These are phyloP conservation scores for Agrotis clavis DNA, from an alignment of 2,888 invertebrate genomes.

Conservation along the genomic window DNA sequence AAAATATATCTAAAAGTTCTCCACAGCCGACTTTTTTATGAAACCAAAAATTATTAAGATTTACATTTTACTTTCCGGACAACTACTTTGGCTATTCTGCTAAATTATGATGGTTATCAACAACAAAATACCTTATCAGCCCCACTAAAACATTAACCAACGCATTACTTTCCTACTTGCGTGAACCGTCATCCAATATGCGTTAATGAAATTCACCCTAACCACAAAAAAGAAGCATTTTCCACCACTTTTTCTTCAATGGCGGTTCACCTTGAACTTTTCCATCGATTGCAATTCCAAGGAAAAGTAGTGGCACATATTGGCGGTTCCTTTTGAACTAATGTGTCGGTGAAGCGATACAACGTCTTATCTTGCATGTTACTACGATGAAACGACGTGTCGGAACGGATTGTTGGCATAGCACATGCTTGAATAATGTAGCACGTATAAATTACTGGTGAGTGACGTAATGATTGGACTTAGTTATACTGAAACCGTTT, in stretches of 20 bases:
- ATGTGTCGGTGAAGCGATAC: constrained; percentile 44
- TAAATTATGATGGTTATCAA: constrained; percentile 18
- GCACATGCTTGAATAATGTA: constrained; percentile 32
- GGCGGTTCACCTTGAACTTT: constrained; percentile 68
- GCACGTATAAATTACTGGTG: constrained; percentile 3
- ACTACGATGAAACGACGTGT: constrained; percentile 32
- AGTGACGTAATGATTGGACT: constrained; percentile 28
- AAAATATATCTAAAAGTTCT: background rate
- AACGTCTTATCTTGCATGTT: constrained; percentile 47
- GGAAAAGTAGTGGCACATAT: constrained; percentile 59
- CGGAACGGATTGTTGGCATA: constrained; percentile 21
- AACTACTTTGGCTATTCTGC: background rate
- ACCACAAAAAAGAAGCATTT: constrained; percentile 50
- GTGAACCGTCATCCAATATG: constrained; percentile 46
- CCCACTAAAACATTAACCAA: constrained; percentile 18
- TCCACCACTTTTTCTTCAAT: constrained; percentile 59
- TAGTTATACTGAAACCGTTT: constrained; percentile 11
- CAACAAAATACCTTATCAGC: constrained; percentile 23
- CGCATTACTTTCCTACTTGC: constrained; percentile 20
- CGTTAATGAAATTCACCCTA: constrained; percentile 55
- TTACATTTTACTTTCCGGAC: constrained; percentile 29
- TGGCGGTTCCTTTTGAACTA: constrained; percentile 54
- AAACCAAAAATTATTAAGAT: background rate
- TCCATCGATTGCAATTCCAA: constrained; percentile 70
- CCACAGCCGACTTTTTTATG: background rate